Evolutionary conservation across 2,888 invertebrate genomes (phyloP), one percentile per base, ranked within the genome.

Genomic region (Oscheius sp.): DNA sequence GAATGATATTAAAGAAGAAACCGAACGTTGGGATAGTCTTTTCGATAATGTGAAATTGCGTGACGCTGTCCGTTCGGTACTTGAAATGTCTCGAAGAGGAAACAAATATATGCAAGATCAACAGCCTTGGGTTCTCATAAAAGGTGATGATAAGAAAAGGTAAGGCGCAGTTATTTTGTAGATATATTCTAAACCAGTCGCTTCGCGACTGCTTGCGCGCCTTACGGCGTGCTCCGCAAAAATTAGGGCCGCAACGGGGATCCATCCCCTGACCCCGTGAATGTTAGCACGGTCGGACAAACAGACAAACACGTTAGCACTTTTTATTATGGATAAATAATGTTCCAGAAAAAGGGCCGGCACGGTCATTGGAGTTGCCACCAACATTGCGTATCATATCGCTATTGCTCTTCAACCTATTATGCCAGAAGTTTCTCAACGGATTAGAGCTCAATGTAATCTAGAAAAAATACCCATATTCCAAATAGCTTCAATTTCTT

Each of bases 61-160:
- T 25, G 80, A 80, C 58, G 77, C 72, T 16, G 83, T 78, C 18
- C 93, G 93, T 91, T 93, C 16, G 93, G 93, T 98, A 81, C 90
- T 99, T 83, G 92, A 92, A 1, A 93, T 98, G 74, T 96, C 97
- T 0, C 92, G 94, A 1, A 92, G 94, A 80, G 98, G 98, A 5
- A 99, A 99, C 91, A 95, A 95, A 87, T 96, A 94, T 89, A 95
- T 99, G 93, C 99, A 99, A 90, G 90, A 92, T 1, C 93, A 93
- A 80, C 93, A 96, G 88, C 98, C 99, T 0, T 99, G 99, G 98
- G 94, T 94, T 7, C 91, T 94, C 82, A 91, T 95, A 7, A 99
- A 98, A 89, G 94, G 95, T 35, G 91, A 90, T 1, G 92, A 1
- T 92, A 92, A 68, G 93, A 95, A 82, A 93, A 93, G 87, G 94